Percentiles rank a stretch among this genome's conserved stretches.
Evolutionary conservation across 2,797 vertebrate genomes (phyloP).

Genomic region (Botia almorhae): DNA sequence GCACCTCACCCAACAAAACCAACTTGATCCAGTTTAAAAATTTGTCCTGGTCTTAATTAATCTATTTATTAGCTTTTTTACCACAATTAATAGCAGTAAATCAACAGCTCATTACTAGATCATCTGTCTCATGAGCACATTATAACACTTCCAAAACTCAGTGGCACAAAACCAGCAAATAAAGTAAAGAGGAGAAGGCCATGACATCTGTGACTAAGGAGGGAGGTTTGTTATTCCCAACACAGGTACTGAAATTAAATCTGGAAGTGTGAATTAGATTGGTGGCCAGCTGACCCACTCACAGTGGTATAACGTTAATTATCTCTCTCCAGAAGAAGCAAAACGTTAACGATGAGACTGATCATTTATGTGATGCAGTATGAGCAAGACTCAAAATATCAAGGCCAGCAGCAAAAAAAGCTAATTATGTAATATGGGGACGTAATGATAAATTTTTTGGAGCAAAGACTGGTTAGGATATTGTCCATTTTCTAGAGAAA

Average conservation of each 20-base stretch:
- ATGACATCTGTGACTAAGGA: slow-evolving; percentile 34
- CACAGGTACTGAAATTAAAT: slow-evolving; percentile 51
- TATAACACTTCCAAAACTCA: slow-evolving; percentile 31
- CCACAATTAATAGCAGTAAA: too few relatives aligned
- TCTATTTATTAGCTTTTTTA: too few relatives aligned
- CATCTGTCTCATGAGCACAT: slow-evolving; percentile 2
- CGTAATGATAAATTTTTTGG: slow-evolving; percentile 6
- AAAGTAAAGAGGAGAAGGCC: slow-evolving; percentile 36
- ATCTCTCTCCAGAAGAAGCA: slow-evolving; percentile 47
- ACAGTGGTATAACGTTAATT: slow-evolving; percentile 54
- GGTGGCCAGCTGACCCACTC: slow-evolving; percentile 32
- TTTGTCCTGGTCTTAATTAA: too few relatives aligned
- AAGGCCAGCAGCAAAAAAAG: neutral
- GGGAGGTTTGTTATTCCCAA: slow-evolving; percentile 48
- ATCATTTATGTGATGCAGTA: slow-evolving; percentile 30
- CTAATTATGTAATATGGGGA: slow-evolving; percentile 24
- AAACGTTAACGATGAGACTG: slow-evolving; percentile 48
- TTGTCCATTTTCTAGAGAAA: neutral
- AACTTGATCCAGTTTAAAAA: too few relatives aligned
- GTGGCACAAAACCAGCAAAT: slow-evolving; percentile 35
- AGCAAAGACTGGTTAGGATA: neutral
- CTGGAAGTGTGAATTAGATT: slow-evolving; percentile 47
- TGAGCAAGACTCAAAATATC: slow-evolving; percentile 10
- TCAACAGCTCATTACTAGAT: slow-evolving; percentile 1
- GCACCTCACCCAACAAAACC: too few relatives aligned